Evolutionary conservation across 2,888 invertebrate species (phyloP), one percentile per base, ranked within the genome.

Genomic region (Trimorus sp.): DNA sequence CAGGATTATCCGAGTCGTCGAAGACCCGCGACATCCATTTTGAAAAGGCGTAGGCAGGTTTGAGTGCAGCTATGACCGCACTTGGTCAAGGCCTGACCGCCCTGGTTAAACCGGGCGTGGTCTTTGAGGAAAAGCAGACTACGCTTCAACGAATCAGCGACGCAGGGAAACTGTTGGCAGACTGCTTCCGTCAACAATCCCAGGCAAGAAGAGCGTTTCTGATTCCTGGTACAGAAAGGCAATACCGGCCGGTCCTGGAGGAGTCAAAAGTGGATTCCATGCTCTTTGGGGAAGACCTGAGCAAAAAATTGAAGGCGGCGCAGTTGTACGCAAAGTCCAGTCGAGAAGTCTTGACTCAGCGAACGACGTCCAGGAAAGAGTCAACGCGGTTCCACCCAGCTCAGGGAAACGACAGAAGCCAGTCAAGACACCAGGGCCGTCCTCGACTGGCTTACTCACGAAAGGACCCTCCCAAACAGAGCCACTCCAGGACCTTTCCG

Each of bases 171-270:
- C 36, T 65, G 7, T 37, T 75, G 49, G 36, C 6, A 1, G 74
- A 75, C 12, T 48, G 66, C 4, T 11, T 63, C 6, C 53, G 5
- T 45, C 60, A 60, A 36, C 36, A 65, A 16, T 56, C 74, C 0
- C 59, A 48, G 0, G 74, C 74, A 11, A 65, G 74, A 42, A 58
- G 66, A 49, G 58, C 74, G 7, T 66, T 75, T 11, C 51, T 75
- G 12, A 49, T 65, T 14, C 74, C 74, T 15, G 26, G 65, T 12
- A 66, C 66, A 11, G 74, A 75, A 14, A 75, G 51, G 51, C 12
- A 58, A 1, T 75, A 49, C 51, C 65, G 59, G 16, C 59, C n/a
- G 11, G 42, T 75, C 51, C 8, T 75, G 6, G 65, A 75, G 9
- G 66, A 75, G 2, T 75, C 74, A 1, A 66, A 51, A 48, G 40